These are phyloP conservation scores for Stenotaenia linearis DNA, from an alignment of 2,888 invertebrate genomes.

Conservation along the genomic window DNA sequence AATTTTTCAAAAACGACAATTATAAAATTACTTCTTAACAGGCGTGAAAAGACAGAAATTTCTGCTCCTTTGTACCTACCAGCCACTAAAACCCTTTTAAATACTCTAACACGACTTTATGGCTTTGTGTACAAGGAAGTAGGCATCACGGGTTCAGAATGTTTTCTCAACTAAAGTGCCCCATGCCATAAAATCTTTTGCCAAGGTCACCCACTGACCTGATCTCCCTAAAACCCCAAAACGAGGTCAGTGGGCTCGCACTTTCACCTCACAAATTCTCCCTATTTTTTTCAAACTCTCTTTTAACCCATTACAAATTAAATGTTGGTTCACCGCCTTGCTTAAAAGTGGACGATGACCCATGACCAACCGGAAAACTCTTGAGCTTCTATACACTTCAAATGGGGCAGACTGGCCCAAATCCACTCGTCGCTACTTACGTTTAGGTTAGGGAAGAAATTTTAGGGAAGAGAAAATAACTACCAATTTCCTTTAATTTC, in stretches of 20 bases:
- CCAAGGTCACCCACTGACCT: slow-evolving; percentile 21
- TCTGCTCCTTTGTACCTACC: not conserved
- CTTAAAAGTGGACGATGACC: slow-evolving; percentile 10
- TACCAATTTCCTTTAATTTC: not conserved
- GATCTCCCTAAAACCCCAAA: not conserved
- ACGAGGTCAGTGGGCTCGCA: slow-evolving; percentile 9
- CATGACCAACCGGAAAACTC: slow-evolving; percentile 3
- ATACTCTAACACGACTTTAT: not conserved
- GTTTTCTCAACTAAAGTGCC: not conserved
- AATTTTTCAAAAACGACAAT: not conserved
- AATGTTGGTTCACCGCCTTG: not conserved
- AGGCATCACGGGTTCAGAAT: not conserved
- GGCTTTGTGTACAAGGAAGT: not conserved
- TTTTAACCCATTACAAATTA: not conserved
- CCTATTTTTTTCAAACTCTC: not conserved
- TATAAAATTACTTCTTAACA: no score
- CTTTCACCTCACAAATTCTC: not conserved
- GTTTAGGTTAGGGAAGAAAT: not conserved
- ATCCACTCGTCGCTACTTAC: not conserved
- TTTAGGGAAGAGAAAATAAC: slow-evolving; percentile 21
- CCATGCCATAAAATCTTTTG: not conserved
- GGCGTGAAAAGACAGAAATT: no score
- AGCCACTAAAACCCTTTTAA: not conserved
- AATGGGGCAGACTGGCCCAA: slow-evolving; percentile 10
- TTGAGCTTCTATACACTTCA: not conserved